phyloP scores from a whole-genome alignment of 2,888 invertebrate genomes.

The Erebia ligea region DNA sequence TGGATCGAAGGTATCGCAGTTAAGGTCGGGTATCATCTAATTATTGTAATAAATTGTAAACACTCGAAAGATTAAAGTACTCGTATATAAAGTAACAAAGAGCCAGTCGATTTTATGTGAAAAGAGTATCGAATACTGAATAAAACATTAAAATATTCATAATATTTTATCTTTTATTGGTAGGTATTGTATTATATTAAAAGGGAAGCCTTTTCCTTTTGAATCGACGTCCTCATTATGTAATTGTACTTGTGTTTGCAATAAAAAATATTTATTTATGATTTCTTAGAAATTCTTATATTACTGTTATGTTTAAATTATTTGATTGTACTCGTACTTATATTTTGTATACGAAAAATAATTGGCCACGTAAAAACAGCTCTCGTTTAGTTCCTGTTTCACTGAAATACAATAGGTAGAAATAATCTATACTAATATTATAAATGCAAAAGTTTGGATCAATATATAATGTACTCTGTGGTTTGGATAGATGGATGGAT shows the following conservation, averaged over 20 bases:
- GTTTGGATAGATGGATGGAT: too few relatives aligned
- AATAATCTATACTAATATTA: too few relatives aligned
- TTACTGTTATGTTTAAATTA: neutral
- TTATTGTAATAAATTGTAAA: too few relatives aligned
- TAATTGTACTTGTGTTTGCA: neutral
- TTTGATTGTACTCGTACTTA: neutral
- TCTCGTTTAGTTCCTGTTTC: too few relatives aligned
- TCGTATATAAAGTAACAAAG: neutral
- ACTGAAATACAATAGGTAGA: too few relatives aligned
- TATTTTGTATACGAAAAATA: too few relatives aligned
- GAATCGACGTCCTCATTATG: neutral
- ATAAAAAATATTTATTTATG: neutral
- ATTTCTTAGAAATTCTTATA: neutral
- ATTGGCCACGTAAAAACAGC: too few relatives aligned
- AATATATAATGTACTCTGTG: too few relatives aligned
- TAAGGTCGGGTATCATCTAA: too few relatives aligned
- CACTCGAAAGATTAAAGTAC: too few relatives aligned
- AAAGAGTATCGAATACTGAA: slow-evolving; percentile 3
- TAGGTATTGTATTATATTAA: neutral
- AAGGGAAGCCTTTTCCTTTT: neutral
- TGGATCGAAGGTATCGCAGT: too few relatives aligned
- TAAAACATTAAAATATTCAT: neutral
- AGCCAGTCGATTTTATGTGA: neutral
- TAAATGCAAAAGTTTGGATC: too few relatives aligned
- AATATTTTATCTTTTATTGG: slow-evolving; percentile 3